These are phyloP conservation scores for Amazona finschi DNA, from an alignment of 2,797 vertebrate genomes.

Conservation along the genomic window DNA sequence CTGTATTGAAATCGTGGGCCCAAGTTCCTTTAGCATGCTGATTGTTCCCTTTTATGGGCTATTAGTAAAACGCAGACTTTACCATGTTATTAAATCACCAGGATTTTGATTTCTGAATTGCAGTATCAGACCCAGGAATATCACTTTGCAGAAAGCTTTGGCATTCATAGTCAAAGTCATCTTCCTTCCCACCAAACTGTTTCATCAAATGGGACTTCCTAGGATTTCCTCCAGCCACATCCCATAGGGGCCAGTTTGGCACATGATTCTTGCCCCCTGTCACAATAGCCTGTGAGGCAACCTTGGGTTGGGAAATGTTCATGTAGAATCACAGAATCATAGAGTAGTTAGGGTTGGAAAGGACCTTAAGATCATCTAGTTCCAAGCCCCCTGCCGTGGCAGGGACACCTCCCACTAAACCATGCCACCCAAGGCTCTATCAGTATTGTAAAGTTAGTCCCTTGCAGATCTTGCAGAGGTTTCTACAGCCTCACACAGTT, in stretches of 20 bases:
- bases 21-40: not conserved
- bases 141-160: not conserved
- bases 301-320: not conserved
- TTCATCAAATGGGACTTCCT: not conserved
- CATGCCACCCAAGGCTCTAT: too few species aligned
- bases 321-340: not conserved
- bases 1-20: not conserved
- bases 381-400: too few species aligned
- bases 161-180: not conserved
- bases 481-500: not conserved
- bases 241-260: not conserved
- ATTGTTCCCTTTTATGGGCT: not conserved
- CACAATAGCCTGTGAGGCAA: accelerated
- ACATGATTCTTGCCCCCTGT: not conserved
- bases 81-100: not conserved
- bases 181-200: not conserved
- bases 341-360: too few species aligned
- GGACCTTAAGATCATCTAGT: too few species aligned
- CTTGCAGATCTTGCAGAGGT: not conserved
- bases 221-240: not conserved
- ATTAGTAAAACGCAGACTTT: not conserved
- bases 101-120: not conserved
- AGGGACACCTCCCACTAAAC: too few species aligned
- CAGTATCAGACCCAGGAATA: not conserved
- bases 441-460: not conserved